phyloP scores from a whole-genome alignment of 2,888 invertebrate species.

The Epirrhoe tristata region DNA sequence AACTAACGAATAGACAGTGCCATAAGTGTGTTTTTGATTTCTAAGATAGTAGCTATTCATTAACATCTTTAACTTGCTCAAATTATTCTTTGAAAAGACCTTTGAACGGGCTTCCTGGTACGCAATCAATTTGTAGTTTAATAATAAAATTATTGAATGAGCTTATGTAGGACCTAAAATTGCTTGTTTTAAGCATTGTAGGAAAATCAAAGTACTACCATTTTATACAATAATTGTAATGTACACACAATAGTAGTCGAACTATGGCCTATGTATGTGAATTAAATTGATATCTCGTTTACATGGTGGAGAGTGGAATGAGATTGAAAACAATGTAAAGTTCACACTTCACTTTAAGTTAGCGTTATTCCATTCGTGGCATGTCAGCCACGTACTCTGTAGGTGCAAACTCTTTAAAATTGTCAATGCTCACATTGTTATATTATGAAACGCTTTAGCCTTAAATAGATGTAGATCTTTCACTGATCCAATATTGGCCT shows the following conservation, averaged over 20 bases:
- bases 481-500: slow-evolving; percentile 33
- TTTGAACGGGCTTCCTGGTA: slow-evolving; percentile 70
- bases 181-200: slow-evolving; percentile 15
- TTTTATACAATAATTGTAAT: slow-evolving; percentile 2
- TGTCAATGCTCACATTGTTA: slow-evolving; percentile 3
- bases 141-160: slow-evolving; percentile 36
- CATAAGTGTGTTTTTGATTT: slow-evolving; percentile 67
- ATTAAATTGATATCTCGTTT: neutral
- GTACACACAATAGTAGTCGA: neutral
- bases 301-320: neutral
- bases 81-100: slow-evolving; percentile 58
- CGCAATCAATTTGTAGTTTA: slow-evolving; percentile 56
- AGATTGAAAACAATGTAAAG: neutral
- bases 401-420: neutral
- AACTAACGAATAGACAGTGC: slow-evolving; percentile 80
- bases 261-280: slow-evolving; percentile 1
- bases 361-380: neutral
- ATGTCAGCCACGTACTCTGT: neutral
- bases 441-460: slow-evolving; percentile 11
- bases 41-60: slow-evolving; percentile 43
- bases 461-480: slow-evolving; percentile 12
- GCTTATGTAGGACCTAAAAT: slow-evolving; percentile 30
- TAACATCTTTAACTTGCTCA: slow-evolving; percentile 71
- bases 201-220: slow-evolving; percentile 8
- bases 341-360: neutral